Conservation (phyloP, 2,888 invertebrate genomes). For the Chaitophorus viminalis region DNA sequence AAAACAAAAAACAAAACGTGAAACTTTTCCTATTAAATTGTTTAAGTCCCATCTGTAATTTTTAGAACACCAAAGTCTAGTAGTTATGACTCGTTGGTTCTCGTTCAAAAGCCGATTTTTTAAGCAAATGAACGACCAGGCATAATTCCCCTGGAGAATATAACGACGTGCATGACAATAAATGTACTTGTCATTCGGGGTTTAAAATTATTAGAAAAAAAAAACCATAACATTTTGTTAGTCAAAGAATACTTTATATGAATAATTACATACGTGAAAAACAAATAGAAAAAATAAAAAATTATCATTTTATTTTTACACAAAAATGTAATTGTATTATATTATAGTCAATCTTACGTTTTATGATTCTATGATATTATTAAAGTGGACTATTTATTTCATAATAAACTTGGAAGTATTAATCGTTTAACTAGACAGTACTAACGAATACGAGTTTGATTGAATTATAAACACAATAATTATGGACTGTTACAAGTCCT, state of each 20-base stretch:
- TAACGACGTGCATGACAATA: background rate
- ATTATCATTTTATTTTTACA: background rate
- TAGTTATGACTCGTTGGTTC: background rate
- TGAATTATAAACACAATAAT: too few relatives aligned
- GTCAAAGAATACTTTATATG: background rate
- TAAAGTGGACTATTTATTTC: too few relatives aligned
- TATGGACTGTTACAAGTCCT: too few relatives aligned
- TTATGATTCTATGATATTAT: too few relatives aligned
- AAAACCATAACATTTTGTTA: too few relatives aligned
- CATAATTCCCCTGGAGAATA: constrained; percentile 10
- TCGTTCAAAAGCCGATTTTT: constrained; percentile 9
- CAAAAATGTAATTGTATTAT: too few relatives aligned
- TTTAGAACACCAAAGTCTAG: constrained; percentile 9
- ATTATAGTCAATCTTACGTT: too few relatives aligned
- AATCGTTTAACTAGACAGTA: too few relatives aligned
- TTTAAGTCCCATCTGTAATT: constrained; percentile 26
- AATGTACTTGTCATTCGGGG: background rate
- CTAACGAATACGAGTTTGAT: too few relatives aligned
- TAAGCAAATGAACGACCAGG: constrained; percentile 1
- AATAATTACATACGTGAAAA: background rate
- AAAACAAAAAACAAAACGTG: background rate
- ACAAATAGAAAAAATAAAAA: background rate
- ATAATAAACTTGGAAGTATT: too few relatives aligned
- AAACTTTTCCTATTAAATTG: constrained; percentile 35
- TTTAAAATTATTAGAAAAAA: constrained; percentile 17